Evolutionary conservation across 2,797 vertebrate genomes (phyloP), one percentile per base, ranked within the genome.

Genomic region (Cottoperca gobio): DNA sequence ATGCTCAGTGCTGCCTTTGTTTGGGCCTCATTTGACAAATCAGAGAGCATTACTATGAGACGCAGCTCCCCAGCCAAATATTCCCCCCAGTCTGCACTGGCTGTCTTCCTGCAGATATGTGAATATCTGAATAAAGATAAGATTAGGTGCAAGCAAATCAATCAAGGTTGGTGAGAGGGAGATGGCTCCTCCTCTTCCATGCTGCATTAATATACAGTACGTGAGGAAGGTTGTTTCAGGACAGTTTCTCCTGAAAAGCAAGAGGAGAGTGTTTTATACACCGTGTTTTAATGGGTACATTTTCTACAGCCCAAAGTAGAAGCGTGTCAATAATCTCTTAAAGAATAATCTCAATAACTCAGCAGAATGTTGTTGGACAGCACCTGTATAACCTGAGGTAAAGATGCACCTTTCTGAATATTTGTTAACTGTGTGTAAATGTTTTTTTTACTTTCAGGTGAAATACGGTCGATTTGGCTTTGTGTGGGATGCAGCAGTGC

Each of bases 391-490:
- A 13, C 26, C 42, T 5, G 35, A 37, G 10, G 50, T 45, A 35
- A 48, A 70, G 52, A 54, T 35, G 11, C 11, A 55, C 14, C 28
- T 40, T 45, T 75, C 6, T 69, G 24, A 68, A 66, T 26, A 28
- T 33, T 8, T 65, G 6, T 26, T 48, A 62, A 57, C 35, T 23
- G 13, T 57, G n/a, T 72, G 6, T 67, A 16, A 73, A 37, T 77
- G 13, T 23, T 23, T 67, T 8, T 19, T 40, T 84, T 81, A 70
- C 12, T 79, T 12, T 0, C 90, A 99, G 98, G 98, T 99, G 89
- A 99, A 98, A 87, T 92, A 95, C 0, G 97, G 98, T 58, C 97
- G 96, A 70, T 99, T 98, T 37, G 98, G 97, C 77, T 99, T 99
- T 55, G 96, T 99, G 14, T 99, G 98, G 98, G 98, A 99, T 3